phyloP scores from a whole-genome alignment of 2,888 invertebrate species.

The Macrosiphum euphorbiae region DNA sequence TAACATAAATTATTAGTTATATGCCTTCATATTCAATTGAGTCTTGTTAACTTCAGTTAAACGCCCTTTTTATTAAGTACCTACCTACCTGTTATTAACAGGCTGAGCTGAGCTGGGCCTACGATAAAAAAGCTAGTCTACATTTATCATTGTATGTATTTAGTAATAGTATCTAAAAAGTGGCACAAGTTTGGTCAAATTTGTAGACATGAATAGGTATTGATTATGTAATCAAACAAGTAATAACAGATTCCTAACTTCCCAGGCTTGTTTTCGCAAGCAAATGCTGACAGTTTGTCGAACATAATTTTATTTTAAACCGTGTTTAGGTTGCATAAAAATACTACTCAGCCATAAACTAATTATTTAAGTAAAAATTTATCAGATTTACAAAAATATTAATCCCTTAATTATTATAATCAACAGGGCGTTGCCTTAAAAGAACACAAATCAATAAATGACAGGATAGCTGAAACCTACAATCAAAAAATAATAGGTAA shows the following conservation, averaged over 20 bases:
- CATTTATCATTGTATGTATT: neutral
- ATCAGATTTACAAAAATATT: neutral
- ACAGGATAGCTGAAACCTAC: neutral
- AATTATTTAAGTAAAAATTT: neutral
- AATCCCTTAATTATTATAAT: neutral
- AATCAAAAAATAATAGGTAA: neutral
- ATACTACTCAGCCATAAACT: neutral
- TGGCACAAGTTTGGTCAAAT: neutral
- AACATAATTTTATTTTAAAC: neutral
- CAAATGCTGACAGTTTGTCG: neutral
- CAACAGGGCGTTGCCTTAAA: conserved; percentile 10
- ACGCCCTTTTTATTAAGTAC: neutral
- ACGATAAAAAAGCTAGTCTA: neutral
- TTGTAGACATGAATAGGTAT: neutral
- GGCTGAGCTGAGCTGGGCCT: neutral
- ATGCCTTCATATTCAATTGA: neutral
- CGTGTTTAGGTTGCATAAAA: neutral
- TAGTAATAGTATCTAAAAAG: neutral
- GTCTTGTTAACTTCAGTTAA: neutral
- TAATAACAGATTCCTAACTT: neutral
- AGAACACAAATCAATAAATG: neutral
- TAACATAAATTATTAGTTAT: neutral
- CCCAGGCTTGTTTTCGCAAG: neutral
- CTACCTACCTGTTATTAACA: neutral
- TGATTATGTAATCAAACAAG: neutral